Base-by-base conservation (phyloP, 2,888 invertebrate genomes). In the Ephialtes manifestator region DNA sequence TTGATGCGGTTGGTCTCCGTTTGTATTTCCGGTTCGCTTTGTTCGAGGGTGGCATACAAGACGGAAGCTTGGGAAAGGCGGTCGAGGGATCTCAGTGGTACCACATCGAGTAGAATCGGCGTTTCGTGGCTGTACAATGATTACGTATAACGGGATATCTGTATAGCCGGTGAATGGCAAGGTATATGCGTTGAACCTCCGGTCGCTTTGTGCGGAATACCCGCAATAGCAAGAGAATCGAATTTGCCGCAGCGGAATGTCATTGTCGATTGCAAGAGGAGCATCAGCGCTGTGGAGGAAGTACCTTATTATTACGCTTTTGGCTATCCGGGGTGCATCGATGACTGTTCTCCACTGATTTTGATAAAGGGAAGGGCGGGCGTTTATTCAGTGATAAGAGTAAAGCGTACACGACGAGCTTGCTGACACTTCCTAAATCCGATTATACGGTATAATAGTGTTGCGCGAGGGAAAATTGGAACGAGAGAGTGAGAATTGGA, bases 131-230 rank as follows among this genome's bases (percentile, higher is more conserved):
- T 74, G 18, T 28, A 43, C 46, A 11, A 60, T 60, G 46, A 28
- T 46, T 74, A 51, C 60, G 58, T 28, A 60, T 60, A 74, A 74
- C 58, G 13, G 74, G 24, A 74, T 60, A 43, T 74, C 58, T 60
- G n/a, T 74, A 18, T 46, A 46, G 43, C n/a, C 60, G 60, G 28
- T 10, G 74, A 24, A 65, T 39, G 20, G 65, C 1, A 11, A 20
- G n/a, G 43, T 65, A 65, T 65, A 65, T 28, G n/a, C 60, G 74
- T 55, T 46, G 28, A 60, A 43, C 13, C 60, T 46, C 60, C 35
- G 46, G 43, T 60, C 46, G 46, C 58, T 46, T 46, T 74, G 60
- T 60, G 31, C 46, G 60, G 15, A 74, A 74, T 43, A 20, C 46
- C 24, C 46, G 46, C 46, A 72, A 58, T 18, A 43, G 24, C 43